phyloP scores from a whole-genome alignment of 2,888 invertebrate species.

The Piscicola geometra region DNA sequence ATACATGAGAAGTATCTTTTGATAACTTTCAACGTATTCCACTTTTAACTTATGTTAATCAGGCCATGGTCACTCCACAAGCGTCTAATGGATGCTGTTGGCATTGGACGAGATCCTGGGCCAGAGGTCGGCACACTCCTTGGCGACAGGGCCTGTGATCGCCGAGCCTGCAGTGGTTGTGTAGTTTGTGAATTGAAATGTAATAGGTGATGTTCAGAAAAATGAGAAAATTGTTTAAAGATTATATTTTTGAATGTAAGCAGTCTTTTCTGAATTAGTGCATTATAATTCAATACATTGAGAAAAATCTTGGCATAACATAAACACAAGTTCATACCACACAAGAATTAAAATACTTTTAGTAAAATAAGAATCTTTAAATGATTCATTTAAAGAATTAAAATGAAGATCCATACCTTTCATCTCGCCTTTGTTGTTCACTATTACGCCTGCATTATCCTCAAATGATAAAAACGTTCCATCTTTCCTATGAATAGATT shows the following conservation, averaged over 20 bases:
- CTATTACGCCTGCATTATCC: constrained; percentile 98
- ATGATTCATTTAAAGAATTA: neutral
- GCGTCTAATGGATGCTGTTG: constrained; percentile 71
- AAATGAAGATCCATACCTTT: constrained; percentile 65
- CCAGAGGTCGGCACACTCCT: constrained; percentile 99
- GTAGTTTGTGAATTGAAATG: neutral
- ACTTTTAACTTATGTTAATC: too few relatives aligned
- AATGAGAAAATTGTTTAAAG: neutral
- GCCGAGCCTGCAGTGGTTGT: constrained; percentile 67
- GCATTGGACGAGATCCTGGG: constrained; percentile 99
- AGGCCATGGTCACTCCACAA: too few relatives aligned
- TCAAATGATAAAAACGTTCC: constrained; percentile 99
- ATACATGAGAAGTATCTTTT: too few relatives aligned
- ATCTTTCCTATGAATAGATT: constrained; percentile 97
- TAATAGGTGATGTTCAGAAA: neutral
- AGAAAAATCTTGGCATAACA: too few relatives aligned
- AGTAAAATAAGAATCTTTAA: neutral
- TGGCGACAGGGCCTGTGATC: constrained; percentile 97
- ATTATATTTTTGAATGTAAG: too few relatives aligned
- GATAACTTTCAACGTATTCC: too few relatives aligned
- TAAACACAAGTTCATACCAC: too few relatives aligned
- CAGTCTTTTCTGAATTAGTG: too few relatives aligned
- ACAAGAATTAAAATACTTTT: too few relatives aligned
- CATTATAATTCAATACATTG: too few relatives aligned
- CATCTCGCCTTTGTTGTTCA: constrained; percentile 99